phyloP scores from a whole-genome alignment of 2,797 vertebrate species.

The Coluber constrictor region DNA sequence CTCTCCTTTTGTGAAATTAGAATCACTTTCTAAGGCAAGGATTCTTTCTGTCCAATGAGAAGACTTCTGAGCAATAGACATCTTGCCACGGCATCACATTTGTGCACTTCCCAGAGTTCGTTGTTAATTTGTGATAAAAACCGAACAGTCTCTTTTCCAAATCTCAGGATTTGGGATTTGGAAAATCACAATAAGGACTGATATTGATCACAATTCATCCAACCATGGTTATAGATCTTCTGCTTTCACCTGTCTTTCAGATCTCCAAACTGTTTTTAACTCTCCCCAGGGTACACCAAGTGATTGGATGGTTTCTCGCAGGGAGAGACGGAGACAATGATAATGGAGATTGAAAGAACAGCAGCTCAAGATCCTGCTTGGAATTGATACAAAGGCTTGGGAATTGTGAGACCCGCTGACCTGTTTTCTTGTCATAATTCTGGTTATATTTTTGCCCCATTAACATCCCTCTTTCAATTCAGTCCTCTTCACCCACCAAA shows the following conservation, averaged over 20 bases:
- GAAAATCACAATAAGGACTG: background rate
- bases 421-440: background rate
- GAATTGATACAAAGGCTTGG: background rate
- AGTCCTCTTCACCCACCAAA: background rate
- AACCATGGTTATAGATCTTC: background rate
- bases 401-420: background rate
- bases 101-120: conserved; percentile 40
- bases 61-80: conserved; percentile 51
- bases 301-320: background rate
- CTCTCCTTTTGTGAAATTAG: conserved; percentile 44
- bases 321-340: background rate
- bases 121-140: conserved; percentile 28
- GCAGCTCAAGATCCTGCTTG: background rate
- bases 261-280: background rate
- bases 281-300: background rate
- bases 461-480: no score
- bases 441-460: background rate
- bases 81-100: conserved; percentile 41
- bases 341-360: background rate
- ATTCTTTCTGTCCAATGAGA: conserved; percentile 53
- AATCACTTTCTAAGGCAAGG: conserved; percentile 11
- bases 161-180: background rate
- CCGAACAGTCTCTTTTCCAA: background rate
- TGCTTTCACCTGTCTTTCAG: background rate
- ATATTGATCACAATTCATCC: background rate